phyloP scores from a whole-genome alignment of 1,140 invertebrate genomes.

The Listronotus bonariensis region DNA sequence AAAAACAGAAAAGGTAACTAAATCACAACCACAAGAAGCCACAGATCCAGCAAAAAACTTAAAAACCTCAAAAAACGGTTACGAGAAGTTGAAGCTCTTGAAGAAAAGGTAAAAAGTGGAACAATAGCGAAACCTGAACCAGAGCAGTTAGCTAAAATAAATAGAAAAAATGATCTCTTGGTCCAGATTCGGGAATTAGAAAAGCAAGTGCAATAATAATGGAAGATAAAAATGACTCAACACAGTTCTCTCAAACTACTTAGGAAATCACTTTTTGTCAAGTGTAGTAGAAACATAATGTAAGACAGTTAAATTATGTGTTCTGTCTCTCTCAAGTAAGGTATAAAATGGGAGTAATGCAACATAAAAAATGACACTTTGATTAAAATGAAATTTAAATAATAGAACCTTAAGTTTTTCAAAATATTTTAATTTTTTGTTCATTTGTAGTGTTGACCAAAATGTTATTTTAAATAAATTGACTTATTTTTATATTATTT shows the following conservation, averaged over 20 bases:
- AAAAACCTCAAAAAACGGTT: conserved; percentile 90
- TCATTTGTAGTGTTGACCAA: too few relatives aligned
- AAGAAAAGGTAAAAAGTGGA: conserved; percentile 78
- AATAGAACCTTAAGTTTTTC: too few relatives aligned
- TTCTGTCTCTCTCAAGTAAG: too few relatives aligned
- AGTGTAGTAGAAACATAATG: neutral
- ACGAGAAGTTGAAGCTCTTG: conserved; percentile 85
- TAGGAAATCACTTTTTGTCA: neutral
- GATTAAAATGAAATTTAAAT: too few relatives aligned
- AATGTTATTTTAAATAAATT: too few relatives aligned
- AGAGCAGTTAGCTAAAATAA: conserved; percentile 86
- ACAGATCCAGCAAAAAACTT: conserved; percentile 72
- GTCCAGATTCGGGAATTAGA: conserved; percentile 76
- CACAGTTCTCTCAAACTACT: neutral
- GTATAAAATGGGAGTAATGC: too few relatives aligned
- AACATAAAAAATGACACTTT: too few relatives aligned
- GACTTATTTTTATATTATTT: too few relatives aligned
- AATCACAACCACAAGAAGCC: conserved; percentile 43
- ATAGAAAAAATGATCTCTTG: conserved; percentile 73
- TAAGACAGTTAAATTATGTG: too few relatives aligned
- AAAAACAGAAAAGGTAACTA: conserved; percentile 23
- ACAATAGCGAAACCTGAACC: conserved; percentile 81
- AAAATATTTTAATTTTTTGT: too few relatives aligned
- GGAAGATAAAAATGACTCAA: neutral
- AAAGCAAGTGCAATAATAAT: conserved; percentile 41